Evolutionary conservation across 1,140 invertebrate species (phyloP).

Genomic region (Spodoptera frugiperda): DNA sequence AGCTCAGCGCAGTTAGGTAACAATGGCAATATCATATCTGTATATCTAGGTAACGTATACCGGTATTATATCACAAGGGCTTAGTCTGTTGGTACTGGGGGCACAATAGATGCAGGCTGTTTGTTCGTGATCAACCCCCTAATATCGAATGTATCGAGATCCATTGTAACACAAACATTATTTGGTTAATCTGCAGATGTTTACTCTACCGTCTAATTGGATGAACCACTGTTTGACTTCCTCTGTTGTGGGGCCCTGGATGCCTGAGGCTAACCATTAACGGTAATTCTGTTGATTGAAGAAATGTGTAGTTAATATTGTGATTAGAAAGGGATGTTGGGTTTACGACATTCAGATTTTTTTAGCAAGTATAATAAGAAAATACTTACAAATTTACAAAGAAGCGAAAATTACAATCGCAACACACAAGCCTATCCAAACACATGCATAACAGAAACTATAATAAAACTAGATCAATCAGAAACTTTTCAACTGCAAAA

Average conservation of each 20-base stretch:
- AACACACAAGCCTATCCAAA: too few relatives aligned
- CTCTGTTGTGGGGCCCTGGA: slow-evolving; percentile 31
- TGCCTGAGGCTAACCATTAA: slow-evolving; percentile 33
- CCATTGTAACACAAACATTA: slow-evolving; percentile 44
- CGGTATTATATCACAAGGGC: neutral
- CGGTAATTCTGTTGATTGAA: slow-evolving; percentile 33
- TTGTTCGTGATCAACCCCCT: slow-evolving; percentile 27
- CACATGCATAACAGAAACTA: too few relatives aligned
- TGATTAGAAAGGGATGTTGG: slow-evolving; percentile 1
- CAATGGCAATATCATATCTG: neutral
- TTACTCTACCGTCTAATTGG: slow-evolving; percentile 42
- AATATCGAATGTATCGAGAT: slow-evolving; percentile 42
- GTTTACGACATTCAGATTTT: neutral
- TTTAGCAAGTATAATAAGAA: too few relatives aligned
- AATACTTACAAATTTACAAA: too few relatives aligned
- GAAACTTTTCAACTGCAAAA: too few relatives aligned
- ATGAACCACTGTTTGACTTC: slow-evolving; percentile 27
- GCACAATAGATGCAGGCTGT: slow-evolving; percentile 18
- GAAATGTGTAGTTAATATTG: slow-evolving; percentile 39
- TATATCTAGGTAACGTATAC: neutral
- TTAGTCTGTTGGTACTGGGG: neutral
- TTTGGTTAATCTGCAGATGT: slow-evolving; percentile 45
- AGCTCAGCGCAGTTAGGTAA: neutral
- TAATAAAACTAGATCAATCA: too few relatives aligned
- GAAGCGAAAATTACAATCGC: too few relatives aligned